phyloP scores from a whole-genome alignment of 2,113 vertebrate species.

The Pan troglodytes region NHGRI_mPanTro3-v2.1_pri NC_072419.2:17578501-17579000 shows the following conservation, averaged over 20 bases:
- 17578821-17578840: conserved; percentile 54
- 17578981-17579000: neutral
- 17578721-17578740: conserved; percentile 48
- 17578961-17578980: neutral
- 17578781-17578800: conserved; percentile 57
- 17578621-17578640: conserved; percentile 1
- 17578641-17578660: neutral
- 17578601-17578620: neutral
- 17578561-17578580: neutral
- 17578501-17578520: neutral
- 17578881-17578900: neutral
- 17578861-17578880: conserved; percentile 2
- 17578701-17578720: neutral
- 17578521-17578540: neutral
- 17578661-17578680: conserved; percentile 29
- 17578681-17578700: conserved; percentile 64
- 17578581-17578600: neutral
- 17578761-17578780: conserved; percentile 30
- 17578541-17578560: neutral
- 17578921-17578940: neutral
- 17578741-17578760: conserved; percentile 56
- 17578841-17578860: conserved; percentile 28
- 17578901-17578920: neutral
- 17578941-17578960: conserved; percentile 34
- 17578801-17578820: conserved; percentile 64